Percentiles rank a stretch among this genome's conserved stretches.
phyloP scores from a whole-genome alignment of 2,888 invertebrate species.

The Agrochola litura region DNA sequence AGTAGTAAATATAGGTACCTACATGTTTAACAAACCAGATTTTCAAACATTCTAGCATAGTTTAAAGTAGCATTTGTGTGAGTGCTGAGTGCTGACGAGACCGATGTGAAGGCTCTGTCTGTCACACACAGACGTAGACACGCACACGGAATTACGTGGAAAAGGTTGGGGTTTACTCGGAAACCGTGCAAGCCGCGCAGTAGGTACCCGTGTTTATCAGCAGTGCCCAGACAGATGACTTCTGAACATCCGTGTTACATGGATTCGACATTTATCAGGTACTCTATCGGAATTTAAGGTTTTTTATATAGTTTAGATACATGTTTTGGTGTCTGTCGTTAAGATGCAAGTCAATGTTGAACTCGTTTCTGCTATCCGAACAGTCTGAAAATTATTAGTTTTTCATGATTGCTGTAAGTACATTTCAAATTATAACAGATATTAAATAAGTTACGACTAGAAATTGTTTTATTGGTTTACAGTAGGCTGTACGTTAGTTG shows the following conservation, averaged over 20 bases:
- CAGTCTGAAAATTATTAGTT: background rate
- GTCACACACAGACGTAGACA: background rate
- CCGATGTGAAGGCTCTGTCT: background rate
- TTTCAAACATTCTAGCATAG: background rate
- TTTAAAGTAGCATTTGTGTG: background rate
- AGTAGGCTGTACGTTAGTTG: background rate
- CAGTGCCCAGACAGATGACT: background rate
- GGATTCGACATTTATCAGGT: background rate
- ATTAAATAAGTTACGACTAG: background rate
- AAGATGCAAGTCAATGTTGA: background rate
- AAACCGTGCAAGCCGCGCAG: background rate
- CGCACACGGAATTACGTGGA: background rate
- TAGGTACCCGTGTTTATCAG: background rate
- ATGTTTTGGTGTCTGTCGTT: background rate
- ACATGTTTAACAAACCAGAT: background rate
- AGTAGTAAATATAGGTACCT: no score
- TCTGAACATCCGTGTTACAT: background rate
- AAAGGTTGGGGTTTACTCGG: background rate
- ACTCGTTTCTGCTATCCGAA: background rate
- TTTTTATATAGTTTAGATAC: background rate
- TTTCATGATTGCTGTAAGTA: background rate
- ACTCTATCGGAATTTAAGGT: background rate
- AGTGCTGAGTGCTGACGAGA: background rate
- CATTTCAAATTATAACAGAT: background rate
- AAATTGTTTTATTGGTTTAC: background rate